phyloP scores from a whole-genome alignment of 2,888 invertebrate species.

The Philaethria dido region DNA sequence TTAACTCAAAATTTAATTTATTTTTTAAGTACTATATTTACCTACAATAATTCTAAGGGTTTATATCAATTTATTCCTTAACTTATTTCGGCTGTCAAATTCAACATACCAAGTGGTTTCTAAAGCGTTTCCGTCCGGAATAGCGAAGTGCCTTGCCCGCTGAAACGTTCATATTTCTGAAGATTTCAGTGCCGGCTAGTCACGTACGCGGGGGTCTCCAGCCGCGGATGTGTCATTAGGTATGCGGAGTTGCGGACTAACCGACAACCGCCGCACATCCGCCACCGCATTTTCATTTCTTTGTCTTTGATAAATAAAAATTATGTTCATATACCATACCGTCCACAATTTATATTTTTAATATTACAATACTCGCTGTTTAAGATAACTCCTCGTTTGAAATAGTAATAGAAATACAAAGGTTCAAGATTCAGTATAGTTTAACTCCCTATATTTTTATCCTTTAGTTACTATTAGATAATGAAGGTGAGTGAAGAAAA shows the following conservation, averaged over 20 bases:
- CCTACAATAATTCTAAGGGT: too few species aligned
- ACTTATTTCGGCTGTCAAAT: constrained; percentile 29
- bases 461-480: constrained; percentile 14
- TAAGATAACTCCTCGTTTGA: neutral
- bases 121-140: constrained; percentile 33
- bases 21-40: too few species aligned
- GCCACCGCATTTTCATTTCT: constrained; percentile 40
- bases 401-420: neutral
- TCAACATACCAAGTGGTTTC: constrained; percentile 35
- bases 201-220: constrained; percentile 38
- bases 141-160: constrained; percentile 42
- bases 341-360: neutral
- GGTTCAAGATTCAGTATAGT: neutral
- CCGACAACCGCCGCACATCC: constrained; percentile 36
- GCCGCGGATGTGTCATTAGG: constrained; percentile 39
- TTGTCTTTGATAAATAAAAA: constrained; percentile 38
- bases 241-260: constrained; percentile 39
- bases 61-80: constrained; percentile 18
- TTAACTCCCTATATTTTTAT: neutral
- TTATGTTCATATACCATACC: constrained; percentile 13
- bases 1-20: too few species aligned
- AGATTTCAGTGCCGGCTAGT: constrained; percentile 34
- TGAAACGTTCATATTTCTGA: constrained; percentile 44
- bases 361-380: constrained; percentile 19
- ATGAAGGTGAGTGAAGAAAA: constrained; percentile 52